Percentiles rank a stretch among this genome's conserved stretches.
Conservation (phyloP, 2,888 invertebrate species). For the Limnephilus rhombicus region DNA sequence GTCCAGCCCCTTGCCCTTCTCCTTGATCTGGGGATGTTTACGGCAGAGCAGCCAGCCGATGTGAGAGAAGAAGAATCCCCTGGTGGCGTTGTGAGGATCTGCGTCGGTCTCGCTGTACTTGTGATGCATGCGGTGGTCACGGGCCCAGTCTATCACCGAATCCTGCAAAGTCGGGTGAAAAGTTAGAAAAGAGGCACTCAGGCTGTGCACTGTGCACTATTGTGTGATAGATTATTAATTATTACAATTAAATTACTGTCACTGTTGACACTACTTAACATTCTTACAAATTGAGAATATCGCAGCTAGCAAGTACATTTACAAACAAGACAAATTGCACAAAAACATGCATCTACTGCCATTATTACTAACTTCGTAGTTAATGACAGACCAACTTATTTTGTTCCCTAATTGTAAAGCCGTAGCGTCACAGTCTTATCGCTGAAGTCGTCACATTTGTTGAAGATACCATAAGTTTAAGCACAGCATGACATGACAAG, state of each 20-base stretch:
- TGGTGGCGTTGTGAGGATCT: constrained; percentile 94
- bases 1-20: constrained; percentile 91
- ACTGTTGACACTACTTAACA: not conserved
- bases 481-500: too few relatives aligned
- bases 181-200: not conserved
- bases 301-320: not conserved
- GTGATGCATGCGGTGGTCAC: constrained; percentile 92
- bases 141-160: constrained; percentile 87
- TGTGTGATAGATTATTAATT: too few relatives aligned
- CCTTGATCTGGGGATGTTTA: constrained; percentile 93
- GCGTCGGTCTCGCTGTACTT: constrained; percentile 96
- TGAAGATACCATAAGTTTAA: too few relatives aligned
- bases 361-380: not conserved
- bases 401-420: not conserved
- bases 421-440: too few relatives aligned
- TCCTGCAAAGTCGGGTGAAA: constrained; percentile 75
- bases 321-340: too few relatives aligned
- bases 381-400: not conserved
- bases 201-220: too few relatives aligned
- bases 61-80: constrained; percentile 98
- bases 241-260: not conserved
- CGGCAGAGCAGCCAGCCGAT: constrained; percentile 95
- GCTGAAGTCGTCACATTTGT: too few relatives aligned
- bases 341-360: not conserved
- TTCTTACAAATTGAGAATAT: not conserved